These are phyloP conservation scores for Mycalesis mineus DNA, from an alignment of 2,888 invertebrate species.

Conservation along the genomic window DNA sequence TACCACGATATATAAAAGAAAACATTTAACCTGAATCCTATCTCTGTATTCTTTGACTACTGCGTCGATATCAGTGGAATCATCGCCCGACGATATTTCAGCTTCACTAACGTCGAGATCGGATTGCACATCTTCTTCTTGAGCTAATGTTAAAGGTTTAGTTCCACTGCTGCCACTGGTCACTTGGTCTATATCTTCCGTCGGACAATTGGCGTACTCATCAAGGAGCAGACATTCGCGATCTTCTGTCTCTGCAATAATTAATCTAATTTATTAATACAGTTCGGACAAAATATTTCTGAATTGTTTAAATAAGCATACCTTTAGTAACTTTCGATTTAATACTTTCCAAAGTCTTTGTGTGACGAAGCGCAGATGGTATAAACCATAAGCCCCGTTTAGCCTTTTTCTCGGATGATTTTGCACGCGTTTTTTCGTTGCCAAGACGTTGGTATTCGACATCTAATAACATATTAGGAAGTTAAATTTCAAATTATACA, in stretches of 20 bases:
- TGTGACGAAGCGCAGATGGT: constrained; percentile 69
- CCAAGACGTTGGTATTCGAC: constrained; percentile 72
- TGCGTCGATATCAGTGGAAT: constrained; percentile 87
- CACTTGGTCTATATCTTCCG: constrained; percentile 56
- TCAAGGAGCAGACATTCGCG: constrained; percentile 79
- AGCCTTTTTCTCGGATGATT: constrained; percentile 49
- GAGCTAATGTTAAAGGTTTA: constrained; percentile 45
- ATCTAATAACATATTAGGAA: constrained; percentile 48
- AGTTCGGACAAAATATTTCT: too few species aligned
- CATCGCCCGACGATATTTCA: constrained; percentile 79
- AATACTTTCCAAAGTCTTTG: constrained; percentile 70
- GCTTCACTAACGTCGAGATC: constrained; percentile 74
- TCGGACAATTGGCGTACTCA: constrained; percentile 69
- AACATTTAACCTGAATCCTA: constrained; percentile 78
- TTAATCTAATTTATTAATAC: background rate
- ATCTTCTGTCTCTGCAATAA: constrained; percentile 69
- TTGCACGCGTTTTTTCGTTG: constrained; percentile 50
- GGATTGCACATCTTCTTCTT: constrained; percentile 57
- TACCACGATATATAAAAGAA: too few species aligned
- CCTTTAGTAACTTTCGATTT: constrained; percentile 72
- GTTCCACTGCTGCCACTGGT: constrained; percentile 51
- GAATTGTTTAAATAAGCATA: constrained; percentile 28
- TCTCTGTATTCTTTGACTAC: constrained; percentile 87
- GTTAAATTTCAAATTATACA: background rate
- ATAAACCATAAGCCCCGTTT: constrained; percentile 75